Conservation (phyloP, 1,140 invertebrate species). For the Nephila pilipes region DNA sequence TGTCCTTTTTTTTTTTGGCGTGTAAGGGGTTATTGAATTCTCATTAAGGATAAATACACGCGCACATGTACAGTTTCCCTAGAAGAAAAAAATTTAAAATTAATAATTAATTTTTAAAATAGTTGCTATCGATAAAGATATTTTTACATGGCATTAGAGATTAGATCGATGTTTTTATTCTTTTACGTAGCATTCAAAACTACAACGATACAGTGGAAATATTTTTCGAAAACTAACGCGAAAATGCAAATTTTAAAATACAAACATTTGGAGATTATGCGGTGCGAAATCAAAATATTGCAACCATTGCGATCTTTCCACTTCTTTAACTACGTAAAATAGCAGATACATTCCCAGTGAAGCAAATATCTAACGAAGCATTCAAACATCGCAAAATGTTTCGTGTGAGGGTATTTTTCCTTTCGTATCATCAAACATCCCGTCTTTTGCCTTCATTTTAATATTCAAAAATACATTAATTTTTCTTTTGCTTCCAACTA, state of each 20-base stretch:
- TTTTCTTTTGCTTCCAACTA: neutral
- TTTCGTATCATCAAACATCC: neutral
- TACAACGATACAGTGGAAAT: neutral
- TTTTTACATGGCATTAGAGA: neutral
- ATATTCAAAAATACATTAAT: neutral
- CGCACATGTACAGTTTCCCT: too few relatives aligned
- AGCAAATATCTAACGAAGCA: constrained; percentile 25
- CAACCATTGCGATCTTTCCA: neutral
- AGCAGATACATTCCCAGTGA: neutral
- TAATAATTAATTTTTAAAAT: neutral
- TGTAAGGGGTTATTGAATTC: neutral
- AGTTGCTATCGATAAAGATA: too few relatives aligned
- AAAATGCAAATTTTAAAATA: neutral
- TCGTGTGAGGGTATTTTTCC: neutral
- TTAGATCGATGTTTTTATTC: neutral
- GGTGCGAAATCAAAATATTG: constrained; percentile 5
- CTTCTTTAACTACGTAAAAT: neutral
- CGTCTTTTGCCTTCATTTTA: neutral
- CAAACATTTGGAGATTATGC: neutral
- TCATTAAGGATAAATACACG: neutral
- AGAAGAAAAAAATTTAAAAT: neutral
- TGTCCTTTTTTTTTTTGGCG: too few relatives aligned
- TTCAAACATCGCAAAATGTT: neutral
- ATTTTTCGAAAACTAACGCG: neutral
- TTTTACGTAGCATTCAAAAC: neutral